phyloP scores from a whole-genome alignment of 2,797 vertebrate genomes.

The Pseudochaenichthys georgianus region DNA sequence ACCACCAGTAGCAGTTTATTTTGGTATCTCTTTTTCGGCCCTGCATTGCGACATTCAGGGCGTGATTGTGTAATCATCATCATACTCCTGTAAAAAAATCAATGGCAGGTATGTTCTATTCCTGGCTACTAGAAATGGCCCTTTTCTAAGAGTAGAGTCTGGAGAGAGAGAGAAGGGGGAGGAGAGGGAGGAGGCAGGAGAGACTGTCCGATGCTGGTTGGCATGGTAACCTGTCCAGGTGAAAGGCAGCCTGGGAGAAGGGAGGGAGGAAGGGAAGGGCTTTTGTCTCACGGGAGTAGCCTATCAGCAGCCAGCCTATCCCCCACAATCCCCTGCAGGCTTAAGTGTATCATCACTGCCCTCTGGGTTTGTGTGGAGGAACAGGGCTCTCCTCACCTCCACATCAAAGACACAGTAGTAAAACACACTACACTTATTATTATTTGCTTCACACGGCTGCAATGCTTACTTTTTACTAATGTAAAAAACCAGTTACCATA shows the following conservation, averaged over 20 bases:
- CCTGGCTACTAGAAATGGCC: constrained; percentile 82
- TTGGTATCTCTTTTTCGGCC: constrained; percentile 48
- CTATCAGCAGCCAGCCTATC: constrained; percentile 81
- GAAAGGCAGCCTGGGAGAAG: constrained; percentile 83
- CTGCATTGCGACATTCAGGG: constrained; percentile 76
- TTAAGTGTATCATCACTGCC: constrained; percentile 80
- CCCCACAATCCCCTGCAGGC: constrained; percentile 80
- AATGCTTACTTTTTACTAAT: background rate
- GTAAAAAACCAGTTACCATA: background rate
- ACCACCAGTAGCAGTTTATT: constrained; percentile 36
- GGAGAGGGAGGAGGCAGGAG: constrained; percentile 48
- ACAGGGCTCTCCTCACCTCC: constrained; percentile 75
- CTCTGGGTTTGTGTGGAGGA: constrained; percentile 82
- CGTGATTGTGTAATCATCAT: constrained; percentile 75
- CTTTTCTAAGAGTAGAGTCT: constrained; percentile 72
- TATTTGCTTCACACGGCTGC: constrained; percentile 2
- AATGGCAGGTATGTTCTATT: constrained; percentile 84
- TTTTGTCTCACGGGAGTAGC: constrained; percentile 80
- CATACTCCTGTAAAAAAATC: constrained; percentile 80
- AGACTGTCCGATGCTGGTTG: constrained; percentile 85
- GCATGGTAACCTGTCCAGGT: constrained; percentile 89
- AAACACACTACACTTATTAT: constrained; percentile 37
- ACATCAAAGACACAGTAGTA: constrained; percentile 57
- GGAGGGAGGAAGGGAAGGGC: constrained; percentile 39
- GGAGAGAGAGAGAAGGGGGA: constrained; percentile 45